A percentile compares a stretch with the other conserved stretches of the same genome.
phyloP scores from a whole-genome alignment of 2,797 vertebrate species.

The Poeciliopsis gracilis region DNA sequence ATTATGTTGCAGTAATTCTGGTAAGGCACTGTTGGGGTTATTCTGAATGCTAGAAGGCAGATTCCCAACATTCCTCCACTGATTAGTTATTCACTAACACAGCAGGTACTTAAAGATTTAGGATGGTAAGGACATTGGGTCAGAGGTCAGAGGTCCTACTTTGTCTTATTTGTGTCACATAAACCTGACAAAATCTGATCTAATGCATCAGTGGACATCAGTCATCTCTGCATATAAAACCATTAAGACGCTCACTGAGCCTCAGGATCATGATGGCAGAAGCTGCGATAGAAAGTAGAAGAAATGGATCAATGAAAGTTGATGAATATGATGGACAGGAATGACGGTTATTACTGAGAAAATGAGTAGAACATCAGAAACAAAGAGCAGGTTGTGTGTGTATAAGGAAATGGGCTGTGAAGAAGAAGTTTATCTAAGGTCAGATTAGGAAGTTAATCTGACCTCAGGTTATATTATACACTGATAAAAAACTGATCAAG shows the following conservation, averaged over 20 bases:
- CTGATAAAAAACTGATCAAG: neutral
- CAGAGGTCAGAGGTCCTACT: constrained; percentile 45
- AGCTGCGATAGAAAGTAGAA: neutral
- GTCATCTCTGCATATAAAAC: constrained; percentile 51
- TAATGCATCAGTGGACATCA: constrained; percentile 46
- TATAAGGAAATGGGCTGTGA: neutral
- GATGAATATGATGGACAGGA: constrained; percentile 5
- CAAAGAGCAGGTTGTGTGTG: constrained; percentile 4
- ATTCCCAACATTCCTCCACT: constrained; percentile 44
- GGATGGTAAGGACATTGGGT: constrained; percentile 52
- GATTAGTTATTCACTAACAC: constrained; percentile 35
- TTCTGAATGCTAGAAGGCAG: neutral
- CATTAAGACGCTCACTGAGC: neutral
- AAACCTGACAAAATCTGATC: constrained; percentile 26
- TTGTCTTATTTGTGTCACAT: constrained; percentile 24
- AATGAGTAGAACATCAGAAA: constrained; percentile 2
- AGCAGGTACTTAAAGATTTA: constrained; percentile 3
- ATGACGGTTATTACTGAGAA: neutral
- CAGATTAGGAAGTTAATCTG: constrained; percentile 8
- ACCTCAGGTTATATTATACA: neutral
- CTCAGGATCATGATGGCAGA: neutral
- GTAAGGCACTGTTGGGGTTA: neutral
- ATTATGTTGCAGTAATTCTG: neutral
- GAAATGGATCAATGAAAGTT: neutral
- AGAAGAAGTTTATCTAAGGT: neutral